Evolutionary conservation across 64 coral and sea anemone species (phyloP), one percentile per base, ranked within the genome.

Genomic region (Porites australiensis): DNA sequence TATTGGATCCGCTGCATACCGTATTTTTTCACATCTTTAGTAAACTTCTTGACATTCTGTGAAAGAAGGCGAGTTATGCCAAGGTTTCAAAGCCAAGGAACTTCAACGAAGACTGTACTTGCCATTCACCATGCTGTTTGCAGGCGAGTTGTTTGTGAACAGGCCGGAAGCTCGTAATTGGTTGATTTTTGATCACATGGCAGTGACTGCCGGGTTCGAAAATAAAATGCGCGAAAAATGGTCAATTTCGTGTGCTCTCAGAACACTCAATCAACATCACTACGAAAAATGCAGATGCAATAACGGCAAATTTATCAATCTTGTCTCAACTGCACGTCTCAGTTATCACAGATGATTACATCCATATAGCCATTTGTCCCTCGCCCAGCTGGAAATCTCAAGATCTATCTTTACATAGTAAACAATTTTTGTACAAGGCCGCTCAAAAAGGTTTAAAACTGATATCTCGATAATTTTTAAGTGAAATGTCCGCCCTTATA

Each of bases 111-210:
- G 63, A 66, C 81, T 83, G 27, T 37, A 83, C 18, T 67, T 19
- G 45, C 19, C 60, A 83, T 21, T 66, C 81, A 67, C 81, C 81
- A 83, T 83, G 81, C 81, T 83, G 81, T 83, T 83, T 68, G 58
- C 46, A 16, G 13, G 59, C 15, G 18, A 83, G 81, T 68, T 83
- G 81, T 83, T 65, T 83, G 81, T 83, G 66, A 10, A 64, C 47
- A 15, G 6, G 45, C 47, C 81, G 61, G 61, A 83, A 50, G 81
- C 47, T 7, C 47, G 8, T 67, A 66, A 83, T 83, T 83, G 81
- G 81, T 68, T 63, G 63, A 50, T 83, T 67, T n/a, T 19, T 66
- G 61, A 66, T 83, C 81, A 83, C 81, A 83, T 83, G 81, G 45
- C 59, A 83, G 62, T 4, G 13, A 50, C 43, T 15, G 8, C 18